These are phyloP conservation scores for Unio delphinus DNA, from an alignment of 2,888 invertebrate genomes.

Conservation along the genomic window DNA sequence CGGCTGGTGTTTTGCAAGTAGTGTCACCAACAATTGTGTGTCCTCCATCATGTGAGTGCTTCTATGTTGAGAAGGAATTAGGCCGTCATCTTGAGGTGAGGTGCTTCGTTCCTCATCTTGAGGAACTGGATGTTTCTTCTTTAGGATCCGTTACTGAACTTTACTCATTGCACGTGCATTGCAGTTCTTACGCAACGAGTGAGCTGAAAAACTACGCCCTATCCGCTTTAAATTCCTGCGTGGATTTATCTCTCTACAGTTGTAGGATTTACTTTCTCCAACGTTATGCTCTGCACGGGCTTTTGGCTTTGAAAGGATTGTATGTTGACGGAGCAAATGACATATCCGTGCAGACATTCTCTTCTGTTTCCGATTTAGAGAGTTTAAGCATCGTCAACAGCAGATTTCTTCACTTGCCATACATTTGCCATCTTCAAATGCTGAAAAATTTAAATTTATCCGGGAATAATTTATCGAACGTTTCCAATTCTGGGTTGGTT, in stretches of 20 bases:
- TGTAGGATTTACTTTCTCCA: conserved; percentile 27
- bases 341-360: conserved; percentile 20
- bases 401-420: conserved; percentile 19
- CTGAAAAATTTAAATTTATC: conserved; percentile 22
- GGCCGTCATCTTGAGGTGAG: conserved; percentile 10
- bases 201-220: conserved; percentile 23
- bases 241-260: conserved; percentile 14
- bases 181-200: conserved; percentile 18
- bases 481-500: conserved; percentile 21
- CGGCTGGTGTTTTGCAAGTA: too few species aligned
- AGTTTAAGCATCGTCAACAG: conserved; percentile 13
- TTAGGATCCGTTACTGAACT: conserved; percentile 9
- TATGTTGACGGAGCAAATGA: conserved; percentile 19
- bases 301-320: conserved; percentile 6
- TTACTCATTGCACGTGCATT: conserved; percentile 15
- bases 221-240: conserved; percentile 6
- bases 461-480: conserved; percentile 16
- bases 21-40: conserved; percentile 8
- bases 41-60: conserved; percentile 28
- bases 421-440: conserved; percentile 13
- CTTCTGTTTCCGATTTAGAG: conserved; percentile 11
- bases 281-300: conserved; percentile 18
- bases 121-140: conserved; percentile 15
- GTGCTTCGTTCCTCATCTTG: conserved; percentile 25
- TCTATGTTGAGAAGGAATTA: conserved; percentile 5